A percentile compares a stretch with the other conserved stretches of the same genome.
Conservation (phyloP, 1,140 invertebrate genomes). For the Latrodectus geometricus region DNA sequence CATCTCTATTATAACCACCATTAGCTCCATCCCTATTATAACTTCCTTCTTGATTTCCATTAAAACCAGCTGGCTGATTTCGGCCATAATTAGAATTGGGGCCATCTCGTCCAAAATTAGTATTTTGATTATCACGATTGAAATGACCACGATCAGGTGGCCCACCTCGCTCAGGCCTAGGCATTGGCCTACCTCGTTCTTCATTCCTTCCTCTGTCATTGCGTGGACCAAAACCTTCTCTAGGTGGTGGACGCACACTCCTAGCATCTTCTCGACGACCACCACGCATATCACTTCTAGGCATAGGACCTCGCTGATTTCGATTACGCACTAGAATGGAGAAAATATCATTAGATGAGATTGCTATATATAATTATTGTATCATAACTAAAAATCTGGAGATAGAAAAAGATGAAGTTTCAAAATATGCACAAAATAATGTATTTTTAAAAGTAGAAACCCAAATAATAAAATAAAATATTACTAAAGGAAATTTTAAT, state of each 20-base stretch:
- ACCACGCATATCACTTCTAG: constrained; percentile 14
- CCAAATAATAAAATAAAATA: not conserved
- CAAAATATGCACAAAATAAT: not conserved
- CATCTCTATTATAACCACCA: not conserved
- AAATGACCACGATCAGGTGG: constrained; percentile 4
- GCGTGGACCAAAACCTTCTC: not conserved
- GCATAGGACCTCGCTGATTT: not conserved
- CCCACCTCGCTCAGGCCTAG: constrained; percentile 4
- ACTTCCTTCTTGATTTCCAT: not conserved
- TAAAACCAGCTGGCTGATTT: not conserved
- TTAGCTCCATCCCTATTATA: not conserved
- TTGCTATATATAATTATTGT: not conserved
- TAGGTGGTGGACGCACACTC: constrained; percentile 1
- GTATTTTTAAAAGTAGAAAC: not conserved
- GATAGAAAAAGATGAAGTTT: not conserved
- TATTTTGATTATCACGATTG: not conserved
- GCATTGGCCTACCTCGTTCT: not conserved
- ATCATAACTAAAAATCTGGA: not conserved
- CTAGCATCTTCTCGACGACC: constrained; percentile 16
- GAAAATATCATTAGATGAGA: not conserved
- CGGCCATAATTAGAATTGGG: not conserved
- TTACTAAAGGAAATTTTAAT: too few species aligned
- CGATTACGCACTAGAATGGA: constrained; percentile 11
- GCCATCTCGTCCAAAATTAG: constrained; percentile 3
- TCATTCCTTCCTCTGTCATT: constrained; percentile 19